Evolutionary conservation across 1,140 invertebrate genomes (phyloP).

Genomic region (Pararge aegeria): DNA sequence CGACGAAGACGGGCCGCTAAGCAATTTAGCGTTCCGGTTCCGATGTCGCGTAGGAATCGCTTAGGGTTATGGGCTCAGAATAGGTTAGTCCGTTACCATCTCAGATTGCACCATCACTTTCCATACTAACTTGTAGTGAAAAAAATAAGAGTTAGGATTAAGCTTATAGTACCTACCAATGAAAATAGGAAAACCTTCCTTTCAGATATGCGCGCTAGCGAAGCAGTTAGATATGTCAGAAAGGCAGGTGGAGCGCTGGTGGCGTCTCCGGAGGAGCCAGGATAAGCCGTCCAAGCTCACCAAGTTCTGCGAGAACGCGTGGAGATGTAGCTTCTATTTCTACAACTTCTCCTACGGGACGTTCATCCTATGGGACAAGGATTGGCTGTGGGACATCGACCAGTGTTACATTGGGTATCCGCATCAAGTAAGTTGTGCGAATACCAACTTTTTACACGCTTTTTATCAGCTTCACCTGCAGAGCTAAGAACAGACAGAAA

Average conservation of each 20-base stretch:
- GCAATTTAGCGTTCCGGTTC: no score
- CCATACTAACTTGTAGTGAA: no score
- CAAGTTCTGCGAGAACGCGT: constrained; percentile 95
- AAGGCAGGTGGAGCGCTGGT: constrained; percentile 94
- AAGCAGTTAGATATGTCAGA: constrained; percentile 94
- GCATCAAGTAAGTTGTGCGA: constrained; percentile 79
- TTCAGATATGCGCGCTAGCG: constrained; percentile 85
- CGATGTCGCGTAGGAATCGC: no score
- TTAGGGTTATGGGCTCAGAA: no score
- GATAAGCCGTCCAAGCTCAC: constrained; percentile 93
- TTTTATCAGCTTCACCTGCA: no score
- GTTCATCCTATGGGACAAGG: constrained; percentile 93
- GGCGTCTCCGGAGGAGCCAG: constrained; percentile 88
- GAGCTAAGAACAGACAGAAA: no score
- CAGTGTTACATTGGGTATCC: constrained; percentile 93
- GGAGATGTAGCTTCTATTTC: constrained; percentile 94
- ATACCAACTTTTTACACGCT: no score
- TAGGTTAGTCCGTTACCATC: no score
- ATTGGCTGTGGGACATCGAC: constrained; percentile 96
- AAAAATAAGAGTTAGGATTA: no score
- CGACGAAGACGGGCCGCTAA: no score
- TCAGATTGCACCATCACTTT: no score
- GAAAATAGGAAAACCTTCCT: constrained; percentile 36
- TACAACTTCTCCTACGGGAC: constrained; percentile 92
- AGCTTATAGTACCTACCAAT: neutral